Conservation (phyloP, 1,140 invertebrate species). For the Bombus superbus region DNA sequence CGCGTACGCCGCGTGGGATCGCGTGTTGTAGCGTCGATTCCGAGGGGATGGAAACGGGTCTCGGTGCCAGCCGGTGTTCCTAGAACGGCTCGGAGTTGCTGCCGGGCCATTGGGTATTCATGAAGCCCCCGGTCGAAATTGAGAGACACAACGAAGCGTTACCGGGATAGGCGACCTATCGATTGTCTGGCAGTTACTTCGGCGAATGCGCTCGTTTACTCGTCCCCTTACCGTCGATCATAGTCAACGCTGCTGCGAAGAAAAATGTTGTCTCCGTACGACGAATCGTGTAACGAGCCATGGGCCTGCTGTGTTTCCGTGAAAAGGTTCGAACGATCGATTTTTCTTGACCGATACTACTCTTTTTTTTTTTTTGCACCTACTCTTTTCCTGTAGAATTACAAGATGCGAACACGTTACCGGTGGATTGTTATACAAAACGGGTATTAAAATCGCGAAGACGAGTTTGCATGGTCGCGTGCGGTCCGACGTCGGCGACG, state of each 20-base stretch:
- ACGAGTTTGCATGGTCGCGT: slow-evolving; percentile 33
- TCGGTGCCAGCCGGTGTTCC: slow-evolving; percentile 78
- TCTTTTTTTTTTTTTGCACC: no score
- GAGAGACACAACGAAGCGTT: slow-evolving; percentile 80
- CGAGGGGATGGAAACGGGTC: slow-evolving; percentile 63
- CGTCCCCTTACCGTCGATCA: slow-evolving; percentile 42
- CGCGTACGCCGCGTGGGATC: slow-evolving; percentile 46
- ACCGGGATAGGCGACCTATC: slow-evolving; percentile 75
- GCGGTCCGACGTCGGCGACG: background rate
- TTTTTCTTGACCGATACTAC: background rate
- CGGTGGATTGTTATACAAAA: slow-evolving; percentile 11
- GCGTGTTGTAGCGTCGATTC: slow-evolving; percentile 69
- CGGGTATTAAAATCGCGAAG: background rate
- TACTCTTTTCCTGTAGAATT: background rate
- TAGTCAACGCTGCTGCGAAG: slow-evolving; percentile 16
- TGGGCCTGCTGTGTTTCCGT: background rate
- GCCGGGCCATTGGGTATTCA: slow-evolving; percentile 79
- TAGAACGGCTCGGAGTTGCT: slow-evolving; percentile 74
- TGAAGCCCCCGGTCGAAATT: slow-evolving; percentile 78
- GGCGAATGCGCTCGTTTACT: slow-evolving; percentile 75
- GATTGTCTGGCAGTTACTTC: slow-evolving; percentile 80
- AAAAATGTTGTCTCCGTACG: slow-evolving; percentile 41
- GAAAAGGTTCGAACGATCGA: slow-evolving; percentile 9
- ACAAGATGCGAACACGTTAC: background rate
- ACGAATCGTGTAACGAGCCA: slow-evolving; percentile 11